Percentiles rank a stretch among this genome's conserved stretches.
These are phyloP conservation scores for Lindbergichthys nudifrons DNA, from an alignment of 2,797 vertebrate species.

Conservation along the genomic window DNA sequence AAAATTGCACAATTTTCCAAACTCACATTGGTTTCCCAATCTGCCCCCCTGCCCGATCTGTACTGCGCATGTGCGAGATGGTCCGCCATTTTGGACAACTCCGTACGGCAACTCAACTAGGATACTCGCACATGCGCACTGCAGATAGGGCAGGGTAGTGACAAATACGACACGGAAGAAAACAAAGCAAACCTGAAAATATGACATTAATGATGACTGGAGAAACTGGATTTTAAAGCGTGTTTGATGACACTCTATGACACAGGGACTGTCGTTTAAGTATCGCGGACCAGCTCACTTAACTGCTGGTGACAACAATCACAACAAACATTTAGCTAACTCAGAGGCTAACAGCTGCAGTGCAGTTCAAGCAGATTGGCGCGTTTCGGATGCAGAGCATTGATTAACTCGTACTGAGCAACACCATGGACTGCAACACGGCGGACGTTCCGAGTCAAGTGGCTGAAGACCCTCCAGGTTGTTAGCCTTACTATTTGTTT, in stretches of 20 bases:
- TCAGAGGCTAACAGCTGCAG: not conserved
- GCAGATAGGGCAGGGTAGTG: too few species aligned
- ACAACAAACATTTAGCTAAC: slow-evolving; percentile 4
- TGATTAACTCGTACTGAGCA: not conserved
- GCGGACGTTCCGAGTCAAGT: not conserved
- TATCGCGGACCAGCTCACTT: too few species aligned
- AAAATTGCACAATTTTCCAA: too few species aligned
- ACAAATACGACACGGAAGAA: slow-evolving; percentile 25
- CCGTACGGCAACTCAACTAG: too few species aligned
- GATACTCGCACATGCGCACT: too few species aligned
- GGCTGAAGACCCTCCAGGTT: slow-evolving; percentile 51
- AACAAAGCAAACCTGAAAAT: slow-evolving; percentile 10
- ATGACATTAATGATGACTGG: not conserved
- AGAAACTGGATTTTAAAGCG: not conserved
- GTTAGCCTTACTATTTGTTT: not conserved
- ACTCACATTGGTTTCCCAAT: too few species aligned
- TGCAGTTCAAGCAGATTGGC: slow-evolving; percentile 5
- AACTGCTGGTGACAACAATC: not conserved
- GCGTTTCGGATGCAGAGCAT: slow-evolving; percentile 21
- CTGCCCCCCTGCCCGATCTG: too few species aligned
- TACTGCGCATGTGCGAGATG: too few species aligned
- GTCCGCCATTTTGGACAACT: too few species aligned
- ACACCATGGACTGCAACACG: slow-evolving; percentile 56
- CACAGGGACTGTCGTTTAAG: not conserved
- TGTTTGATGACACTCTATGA: not conserved